Evolutionary conservation across 2,888 invertebrate species (phyloP), one percentile per base, ranked within the genome.

Genomic region (Plusia festucae): DNA sequence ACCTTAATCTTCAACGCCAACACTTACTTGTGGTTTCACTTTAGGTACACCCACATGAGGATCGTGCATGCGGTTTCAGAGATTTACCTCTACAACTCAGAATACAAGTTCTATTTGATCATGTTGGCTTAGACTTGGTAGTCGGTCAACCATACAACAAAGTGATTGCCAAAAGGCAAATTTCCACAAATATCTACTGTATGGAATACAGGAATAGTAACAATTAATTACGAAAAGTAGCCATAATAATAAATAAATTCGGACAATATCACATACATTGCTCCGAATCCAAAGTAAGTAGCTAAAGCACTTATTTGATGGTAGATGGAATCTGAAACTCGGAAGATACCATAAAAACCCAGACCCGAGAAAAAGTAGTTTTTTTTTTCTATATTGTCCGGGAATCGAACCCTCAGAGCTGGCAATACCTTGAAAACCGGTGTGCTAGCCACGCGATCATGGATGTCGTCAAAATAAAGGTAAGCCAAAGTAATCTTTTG

Each of bases 41-140:
- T 55, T 32, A 56, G 24, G n/a, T 44, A 20, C 49, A 44, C 24
- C n/a, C 1, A 8, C n/a, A 6, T n/a, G 49, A 49, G 20, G 30
- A 59, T 18, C 8, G 24, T 18, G 7, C 51, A 63, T 55, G 55
- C 13, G 65, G 70, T 53, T 60, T 20, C n/a, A n/a, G 52, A 57
- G 63, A 70, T 55, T 67, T 62, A 65, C 60, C 56, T 56, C 52
- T 44, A 52, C 54, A 57, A 15, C 58, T 56, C 34, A 11, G n/a
- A 44, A 15, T 49, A 27, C 20, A 65, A 51, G 51, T 44, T 52
- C 32, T 44, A 18, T 58, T 60, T 65, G 57, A 64, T 70, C 54
- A 51, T 60, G 51, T 67, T 58, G n/a, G 54, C 60, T 67, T 53
- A 54, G 49, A 8, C 16, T 40, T 18, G 11, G 58, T 60, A 52